Percentiles rank a stretch among this genome's conserved stretches.
These are phyloP conservation scores for Arge pagana DNA, from an alignment of 2,888 invertebrate genomes.

Conservation along the genomic window DNA sequence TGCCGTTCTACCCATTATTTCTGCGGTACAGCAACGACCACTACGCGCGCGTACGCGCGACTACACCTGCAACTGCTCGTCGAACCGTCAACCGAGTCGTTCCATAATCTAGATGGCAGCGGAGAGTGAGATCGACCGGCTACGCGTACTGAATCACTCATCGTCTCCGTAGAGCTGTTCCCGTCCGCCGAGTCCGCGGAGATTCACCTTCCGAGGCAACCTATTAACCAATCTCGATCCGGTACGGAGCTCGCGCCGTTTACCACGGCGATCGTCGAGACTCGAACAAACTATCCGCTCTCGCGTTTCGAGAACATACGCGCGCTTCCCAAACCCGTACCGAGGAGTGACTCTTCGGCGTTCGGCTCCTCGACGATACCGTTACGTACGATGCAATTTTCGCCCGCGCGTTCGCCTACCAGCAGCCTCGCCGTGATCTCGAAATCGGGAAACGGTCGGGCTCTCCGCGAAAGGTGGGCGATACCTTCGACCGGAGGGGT, in stretches of 20 bases:
- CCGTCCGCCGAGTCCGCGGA: no score
- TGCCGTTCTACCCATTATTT: no score
- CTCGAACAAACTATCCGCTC: no score
- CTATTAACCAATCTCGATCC: conserved; percentile 49
- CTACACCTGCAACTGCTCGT: not conserved
- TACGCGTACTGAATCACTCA: conserved; percentile 55
- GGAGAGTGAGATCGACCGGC: conserved; percentile 45
- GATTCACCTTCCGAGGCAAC: conserved; percentile 42
- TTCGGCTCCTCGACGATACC: no score
- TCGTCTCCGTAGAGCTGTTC: conserved; percentile 29
- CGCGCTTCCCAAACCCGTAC: no score
- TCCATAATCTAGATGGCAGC: conserved; percentile 37
- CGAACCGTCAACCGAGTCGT: not conserved
- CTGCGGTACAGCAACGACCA: not conserved
- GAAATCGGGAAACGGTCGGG: conserved; percentile 9
- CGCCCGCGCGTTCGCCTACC: not conserved
- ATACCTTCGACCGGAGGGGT: conserved; percentile 17
- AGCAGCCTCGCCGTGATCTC: no score
- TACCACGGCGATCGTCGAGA: no score
- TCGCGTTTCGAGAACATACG: no score
- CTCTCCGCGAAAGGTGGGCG: conserved; percentile 11
- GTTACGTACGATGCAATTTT: no score
- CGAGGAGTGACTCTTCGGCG: no score
- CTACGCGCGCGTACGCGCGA: not conserved
- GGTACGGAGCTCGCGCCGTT: conserved; percentile 34